Evolutionary conservation across 2,888 invertebrate species (phyloP), one percentile per base, ranked within the genome.

Genomic region (Ophioninae sp.): DNA sequence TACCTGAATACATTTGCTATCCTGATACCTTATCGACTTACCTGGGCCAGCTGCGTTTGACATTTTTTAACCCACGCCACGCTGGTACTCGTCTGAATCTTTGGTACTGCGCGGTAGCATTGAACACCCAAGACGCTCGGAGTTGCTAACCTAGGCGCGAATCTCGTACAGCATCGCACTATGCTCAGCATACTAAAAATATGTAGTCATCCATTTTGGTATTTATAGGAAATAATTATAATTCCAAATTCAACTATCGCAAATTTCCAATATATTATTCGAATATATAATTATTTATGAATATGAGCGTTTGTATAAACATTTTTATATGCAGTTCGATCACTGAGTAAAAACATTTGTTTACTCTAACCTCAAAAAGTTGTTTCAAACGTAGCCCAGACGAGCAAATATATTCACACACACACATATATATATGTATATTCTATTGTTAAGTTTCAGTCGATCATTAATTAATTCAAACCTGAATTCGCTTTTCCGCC

Each of bases 181-280:
- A 86, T 73, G 39, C 80, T 85, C 75, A 87, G 81, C 87, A 87
- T 87, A 59, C 73, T 86, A 74, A 50, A 81, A 80, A 41, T 10
- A 17, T 10, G 44, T 5, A 3, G 44, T 8, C 3, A 13, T 44
- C 13, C 13, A 13, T 8, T 41, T 44, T 13, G 10, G 3, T 44
- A 44, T 44, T 13, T 41, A 41, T 41, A n/a, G n/a, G n/a, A n/a
- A n/a, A n/a, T n/a, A n/a, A n/a, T n/a, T n/a, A n/a, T n/a, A n/a
- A n/a, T n/a, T n/a, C n/a, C n/a, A n/a, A n/a, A n/a, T n/a, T n/a
- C n/a, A n/a, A n/a, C n/a, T n/a, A n/a, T n/a, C n/a, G n/a, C n/a
- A n/a, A n/a, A n/a, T n/a, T n/a, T n/a, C n/a, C n/a, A n/a, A n/a
- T n/a, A n/a, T n/a, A n/a, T n/a, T n/a, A n/a, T n/a, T n/a, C n/a